A percentile compares a stretch with the other conserved stretches of the same genome.
Conservation (phyloP, 2,797 vertebrate genomes). For the Buphagus erythrorhynchus region DNA sequence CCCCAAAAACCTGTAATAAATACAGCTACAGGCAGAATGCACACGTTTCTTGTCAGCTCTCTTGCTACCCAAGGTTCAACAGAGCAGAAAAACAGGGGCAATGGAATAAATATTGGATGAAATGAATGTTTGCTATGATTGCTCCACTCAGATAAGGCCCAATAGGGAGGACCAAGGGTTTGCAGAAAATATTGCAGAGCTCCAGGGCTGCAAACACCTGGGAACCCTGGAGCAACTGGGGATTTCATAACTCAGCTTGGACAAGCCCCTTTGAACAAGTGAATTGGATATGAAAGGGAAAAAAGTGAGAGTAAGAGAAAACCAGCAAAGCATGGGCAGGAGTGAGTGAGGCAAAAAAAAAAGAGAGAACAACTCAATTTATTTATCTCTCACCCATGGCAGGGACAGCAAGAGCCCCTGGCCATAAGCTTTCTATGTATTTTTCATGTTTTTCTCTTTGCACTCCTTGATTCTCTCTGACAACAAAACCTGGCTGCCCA, state of each 20-base stretch:
- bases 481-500: not conserved
- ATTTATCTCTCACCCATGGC: not conserved
- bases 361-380: not conserved
- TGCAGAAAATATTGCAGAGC: not conserved
- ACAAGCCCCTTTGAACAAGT: not conserved
- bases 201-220: not conserved
- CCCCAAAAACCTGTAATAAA: not conserved
- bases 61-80: not conserved
- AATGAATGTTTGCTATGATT: not conserved
- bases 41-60: not conserved
- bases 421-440: accelerated
- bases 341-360: not conserved
- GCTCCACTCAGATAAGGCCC: not conserved
- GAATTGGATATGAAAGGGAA: not conserved
- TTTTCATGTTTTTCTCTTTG: not conserved
- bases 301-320: not conserved
- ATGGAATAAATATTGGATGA: not conserved
- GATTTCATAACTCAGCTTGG: not conserved
- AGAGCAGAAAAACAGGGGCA: not conserved
- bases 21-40: not conserved
- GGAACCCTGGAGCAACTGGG: not conserved
- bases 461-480: not conserved
- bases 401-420: not conserved
- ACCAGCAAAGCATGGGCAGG: not conserved
- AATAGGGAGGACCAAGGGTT: not conserved